phyloP scores from a whole-genome alignment of 2,113 vertebrate genomes.

The Malurus cyaneus region DNA sequence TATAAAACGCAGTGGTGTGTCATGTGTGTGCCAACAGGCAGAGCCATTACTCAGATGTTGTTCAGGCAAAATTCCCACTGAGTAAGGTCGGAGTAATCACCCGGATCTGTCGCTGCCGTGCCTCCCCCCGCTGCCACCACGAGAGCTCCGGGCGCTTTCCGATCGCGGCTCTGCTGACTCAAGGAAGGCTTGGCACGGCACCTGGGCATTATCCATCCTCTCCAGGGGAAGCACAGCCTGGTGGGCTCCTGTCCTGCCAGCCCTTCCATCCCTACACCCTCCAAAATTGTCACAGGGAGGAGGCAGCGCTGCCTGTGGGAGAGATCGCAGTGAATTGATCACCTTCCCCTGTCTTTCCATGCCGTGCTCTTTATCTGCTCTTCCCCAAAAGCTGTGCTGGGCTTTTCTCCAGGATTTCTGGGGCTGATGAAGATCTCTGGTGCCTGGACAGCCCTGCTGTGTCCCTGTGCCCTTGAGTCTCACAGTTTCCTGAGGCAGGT shows the following conservation, averaged over 20 bases:
- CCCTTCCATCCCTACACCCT: rapidly evolving
- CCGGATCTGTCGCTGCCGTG: constrained; percentile 10
- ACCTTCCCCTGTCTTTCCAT: neutral
- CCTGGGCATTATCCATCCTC: neutral
- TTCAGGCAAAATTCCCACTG: constrained; percentile 62
- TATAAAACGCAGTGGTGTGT: constrained; percentile 33
- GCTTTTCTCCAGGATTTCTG: neutral
- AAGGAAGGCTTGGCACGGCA: neutral
- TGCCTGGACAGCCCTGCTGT: neutral
- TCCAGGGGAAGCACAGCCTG: neutral
- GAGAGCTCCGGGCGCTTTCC: neutral
- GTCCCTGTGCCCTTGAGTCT: rapidly evolving
- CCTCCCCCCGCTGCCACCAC: neutral
- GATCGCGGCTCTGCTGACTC: neutral
- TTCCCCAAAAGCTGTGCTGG: neutral
- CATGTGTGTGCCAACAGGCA: constrained; percentile 53
- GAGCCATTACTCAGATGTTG: constrained; percentile 66
- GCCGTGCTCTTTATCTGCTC: neutral
- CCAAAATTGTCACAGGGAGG: rapidly evolving
- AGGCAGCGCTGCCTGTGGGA: neutral
- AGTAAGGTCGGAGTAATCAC: constrained; percentile 64
- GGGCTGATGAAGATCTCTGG: too few relatives aligned
- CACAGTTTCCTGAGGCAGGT: neutral
- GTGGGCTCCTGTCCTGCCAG: neutral
- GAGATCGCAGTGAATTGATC: rapidly evolving